phyloP scores from a whole-genome alignment of 2,797 vertebrate species.

The Phalanger gymnotis region DNA sequence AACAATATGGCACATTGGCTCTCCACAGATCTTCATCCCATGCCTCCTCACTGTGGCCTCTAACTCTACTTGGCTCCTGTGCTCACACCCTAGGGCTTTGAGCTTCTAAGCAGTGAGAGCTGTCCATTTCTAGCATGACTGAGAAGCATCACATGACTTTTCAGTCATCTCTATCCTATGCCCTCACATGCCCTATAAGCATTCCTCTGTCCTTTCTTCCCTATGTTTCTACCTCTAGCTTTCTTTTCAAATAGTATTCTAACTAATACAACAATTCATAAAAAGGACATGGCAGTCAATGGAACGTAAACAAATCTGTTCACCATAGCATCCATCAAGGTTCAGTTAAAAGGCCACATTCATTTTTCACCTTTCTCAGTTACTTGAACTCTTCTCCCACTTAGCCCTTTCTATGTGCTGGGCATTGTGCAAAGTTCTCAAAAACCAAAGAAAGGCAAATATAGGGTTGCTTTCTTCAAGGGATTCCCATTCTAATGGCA shows the following conservation, averaged over 20 bases:
- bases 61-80: background rate
- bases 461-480: background rate
- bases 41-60: background rate
- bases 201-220: background rate
- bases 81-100: background rate
- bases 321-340: background rate
- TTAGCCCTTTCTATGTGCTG: background rate
- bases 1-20: background rate
- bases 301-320: background rate
- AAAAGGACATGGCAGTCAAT: background rate
- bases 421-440: background rate
- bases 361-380: background rate
- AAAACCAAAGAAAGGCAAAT: background rate
- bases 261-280: background rate
- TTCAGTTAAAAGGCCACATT: background rate
- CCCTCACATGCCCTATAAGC: background rate
- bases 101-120: background rate
- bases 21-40: background rate
- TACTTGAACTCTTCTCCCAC: background rate
- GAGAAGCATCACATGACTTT: background rate
- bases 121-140: background rate
- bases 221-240: background rate
- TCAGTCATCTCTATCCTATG: background rate
- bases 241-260: background rate
- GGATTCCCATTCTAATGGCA: background rate